Conservation (phyloP, 2,113 vertebrate species). For the Protomyctophum bolini region DNA sequence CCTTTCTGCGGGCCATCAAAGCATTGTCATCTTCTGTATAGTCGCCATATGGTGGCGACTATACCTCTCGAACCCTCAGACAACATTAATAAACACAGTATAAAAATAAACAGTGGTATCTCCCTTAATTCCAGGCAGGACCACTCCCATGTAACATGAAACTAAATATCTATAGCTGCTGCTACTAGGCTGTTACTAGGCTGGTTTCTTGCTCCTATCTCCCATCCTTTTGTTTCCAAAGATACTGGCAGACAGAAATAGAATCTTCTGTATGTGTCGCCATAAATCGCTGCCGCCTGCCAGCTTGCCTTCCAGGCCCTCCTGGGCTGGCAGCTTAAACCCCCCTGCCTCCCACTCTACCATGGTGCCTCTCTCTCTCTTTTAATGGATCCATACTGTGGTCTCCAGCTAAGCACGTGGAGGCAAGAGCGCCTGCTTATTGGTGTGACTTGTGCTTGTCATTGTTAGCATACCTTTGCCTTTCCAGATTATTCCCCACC, state of each 20-base stretch:
- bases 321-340: slow-evolving; percentile 42
- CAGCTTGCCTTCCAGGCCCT: slow-evolving; percentile 29
- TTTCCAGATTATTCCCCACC: too few species aligned
- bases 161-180: slow-evolving; percentile 50
- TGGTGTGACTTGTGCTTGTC: too few species aligned
- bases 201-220: slow-evolving; percentile 8
- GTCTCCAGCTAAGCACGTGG: too few species aligned
- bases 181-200: neutral
- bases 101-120: slow-evolving; percentile 48
- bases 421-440: too few species aligned
- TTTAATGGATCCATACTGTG: too few species aligned
- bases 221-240: slow-evolving; percentile 66
- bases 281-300: slow-evolving; percentile 69
- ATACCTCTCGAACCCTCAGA: slow-evolving; percentile 13
- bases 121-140: slow-evolving; percentile 51
- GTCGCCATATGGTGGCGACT: neutral
- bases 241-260: slow-evolving; percentile 76
- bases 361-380: slow-evolving; percentile 28
- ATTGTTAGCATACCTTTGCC: too few species aligned
- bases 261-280: slow-evolving; percentile 65
- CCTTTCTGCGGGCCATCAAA: slow-evolving; percentile 25
- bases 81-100: slow-evolving; percentile 14
- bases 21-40: neutral
- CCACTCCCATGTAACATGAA: slow-evolving; percentile 48
- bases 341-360: slow-evolving; percentile 23